phyloP scores from a whole-genome alignment of 2,888 invertebrate species.

The Nasonovia ribisnigri region DNA sequence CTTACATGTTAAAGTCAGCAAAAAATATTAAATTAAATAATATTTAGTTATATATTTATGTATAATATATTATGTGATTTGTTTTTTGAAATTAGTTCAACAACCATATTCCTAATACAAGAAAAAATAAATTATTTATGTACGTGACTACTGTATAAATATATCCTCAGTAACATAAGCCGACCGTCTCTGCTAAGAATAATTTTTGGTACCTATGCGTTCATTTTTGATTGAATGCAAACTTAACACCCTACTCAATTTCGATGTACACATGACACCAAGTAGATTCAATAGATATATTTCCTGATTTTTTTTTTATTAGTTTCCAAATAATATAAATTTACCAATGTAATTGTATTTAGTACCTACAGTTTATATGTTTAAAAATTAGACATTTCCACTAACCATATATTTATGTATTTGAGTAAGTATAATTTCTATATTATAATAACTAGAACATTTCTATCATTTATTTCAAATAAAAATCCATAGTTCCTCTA shows the following conservation, averaged over 20 bases:
- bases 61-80: neutral
- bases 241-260: neutral
- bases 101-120: too few species aligned
- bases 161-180: neutral
- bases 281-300: neutral
- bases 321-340: neutral
- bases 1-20: too few species aligned
- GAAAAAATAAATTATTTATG: too few species aligned
- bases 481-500: neutral
- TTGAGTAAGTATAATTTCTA: neutral
- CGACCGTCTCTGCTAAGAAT: neutral
- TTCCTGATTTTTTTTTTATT: neutral
- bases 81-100: neutral
- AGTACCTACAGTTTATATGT: too few species aligned
- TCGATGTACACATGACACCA: neutral
- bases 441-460: neutral
- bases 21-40: too few species aligned
- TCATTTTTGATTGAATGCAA: neutral
- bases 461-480: neutral
- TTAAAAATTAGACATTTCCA: neutral
- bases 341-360: too few species aligned
- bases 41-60: neutral
- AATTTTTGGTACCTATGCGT: neutral
- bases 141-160: neutral
- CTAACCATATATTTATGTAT: neutral